Evolutionary conservation across 1,140 invertebrate genomes (phyloP).

Genomic region (Drosophila albomicans): DNA sequence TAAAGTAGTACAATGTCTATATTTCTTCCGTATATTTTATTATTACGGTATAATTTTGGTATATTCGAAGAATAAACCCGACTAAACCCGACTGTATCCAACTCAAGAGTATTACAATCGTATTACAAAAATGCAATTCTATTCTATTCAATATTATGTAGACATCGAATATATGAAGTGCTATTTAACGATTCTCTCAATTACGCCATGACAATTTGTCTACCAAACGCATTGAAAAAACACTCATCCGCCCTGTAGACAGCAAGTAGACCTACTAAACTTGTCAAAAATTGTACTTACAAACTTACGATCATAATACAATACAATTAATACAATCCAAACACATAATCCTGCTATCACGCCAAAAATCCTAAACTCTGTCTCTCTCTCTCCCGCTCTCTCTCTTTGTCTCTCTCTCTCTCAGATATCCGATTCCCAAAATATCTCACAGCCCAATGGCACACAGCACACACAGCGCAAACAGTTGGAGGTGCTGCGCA

Average conservation of each 20-base stretch:
- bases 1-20: too few relatives aligned
- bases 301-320: conserved; percentile 14
- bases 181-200: too few relatives aligned
- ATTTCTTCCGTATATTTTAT: too few relatives aligned
- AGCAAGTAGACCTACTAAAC: conserved; percentile 24
- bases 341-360: conserved; percentile 63
- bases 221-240: neutral
- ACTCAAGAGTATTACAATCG: too few relatives aligned
- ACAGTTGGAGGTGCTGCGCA: conserved; percentile 86
- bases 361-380: conserved; percentile 49
- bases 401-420: conserved; percentile 24
- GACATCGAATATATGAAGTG: too few relatives aligned
- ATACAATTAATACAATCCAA: conserved; percentile 42
- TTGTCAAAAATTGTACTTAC: conserved; percentile 25
- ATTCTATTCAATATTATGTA: too few relatives aligned
- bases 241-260: conserved; percentile 29
- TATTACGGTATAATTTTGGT: too few relatives aligned
- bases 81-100: too few relatives aligned
- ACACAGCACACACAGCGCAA: conserved; percentile 86
- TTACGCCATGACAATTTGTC: too few relatives aligned
- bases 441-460: conserved; percentile 84
- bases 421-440: conserved; percentile 85
- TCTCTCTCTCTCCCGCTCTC: conserved; percentile 50
- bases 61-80: too few relatives aligned
- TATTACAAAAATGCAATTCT: too few relatives aligned